Base-by-base conservation (phyloP, 53 echinoderm and acorn worm species). In the Temnopleurus reevesii region DNA sequence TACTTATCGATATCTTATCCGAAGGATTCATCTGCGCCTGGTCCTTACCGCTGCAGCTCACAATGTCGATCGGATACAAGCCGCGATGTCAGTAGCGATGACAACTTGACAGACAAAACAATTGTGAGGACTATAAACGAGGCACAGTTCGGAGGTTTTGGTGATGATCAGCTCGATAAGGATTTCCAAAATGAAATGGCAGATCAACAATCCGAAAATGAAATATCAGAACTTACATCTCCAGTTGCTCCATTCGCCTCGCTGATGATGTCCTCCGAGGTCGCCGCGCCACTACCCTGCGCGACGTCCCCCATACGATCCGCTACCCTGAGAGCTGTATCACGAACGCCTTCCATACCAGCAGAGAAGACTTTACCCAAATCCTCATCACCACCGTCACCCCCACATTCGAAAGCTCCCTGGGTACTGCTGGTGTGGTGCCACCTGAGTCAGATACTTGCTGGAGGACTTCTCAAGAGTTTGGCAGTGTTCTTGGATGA, bases 391-490 rank as follows among this genome's bases (percentile, higher is more conserved):
- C 19, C 45, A 31, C 45, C 45, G 19, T 45, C 30, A 15, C 34
- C 44, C 23, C 45, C 30, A 4, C n/a, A 41, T 8, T 0, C 1
- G 25, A 43, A 51, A 53, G 17, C 30, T 4, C 58, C 55, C 2
- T 84, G 84, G 84, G 1, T 58, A 21, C 84, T 84, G 19, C 44
- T 84, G 21, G 29, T 84, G 13, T 84, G 84, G 84, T 84, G 84
- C 21, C 84, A 84, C 26, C 8, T 84, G 45, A 84, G 84, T 36
- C 84, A 84, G 84, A 84, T 84, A 8, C 84, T 84, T 29, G 84
- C 84, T 6, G 84, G 84, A 34, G 84, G 84, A 38, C 84, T 84
- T 6, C 59, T 84, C 23, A 84, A 84, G 84, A 84, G 84, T 26
- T 59, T 84, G 0, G 84, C 84, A 4, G 84, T 84, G n/a, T 84